These are phyloP conservation scores for Zootoca vivipara DNA, from an alignment of 2,113 vertebrate genomes.

Conservation along the genomic window DNA sequence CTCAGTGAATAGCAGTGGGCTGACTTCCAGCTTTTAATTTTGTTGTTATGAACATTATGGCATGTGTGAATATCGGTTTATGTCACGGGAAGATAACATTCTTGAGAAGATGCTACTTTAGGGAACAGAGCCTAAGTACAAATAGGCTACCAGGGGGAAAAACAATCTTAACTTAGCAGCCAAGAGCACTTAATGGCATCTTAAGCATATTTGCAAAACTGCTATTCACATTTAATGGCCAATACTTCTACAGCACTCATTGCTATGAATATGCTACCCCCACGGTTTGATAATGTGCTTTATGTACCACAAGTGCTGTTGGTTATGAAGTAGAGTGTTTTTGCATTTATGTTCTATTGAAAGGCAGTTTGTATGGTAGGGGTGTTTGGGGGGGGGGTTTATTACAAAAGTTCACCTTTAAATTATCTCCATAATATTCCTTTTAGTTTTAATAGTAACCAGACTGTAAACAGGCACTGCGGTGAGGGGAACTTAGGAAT, in stretches of 20 bases:
- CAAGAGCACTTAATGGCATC: neutral
- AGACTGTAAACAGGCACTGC: neutral
- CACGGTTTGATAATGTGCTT: neutral
- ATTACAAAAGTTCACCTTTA: neutral
- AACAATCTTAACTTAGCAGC: neutral
- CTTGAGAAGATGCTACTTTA: conserved; percentile 2
- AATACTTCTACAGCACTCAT: neutral
- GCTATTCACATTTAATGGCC: conserved; percentile 7
- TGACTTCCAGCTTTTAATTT: neutral
- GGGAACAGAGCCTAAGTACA: neutral
- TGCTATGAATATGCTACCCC: neutral
- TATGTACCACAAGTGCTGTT: neutral
- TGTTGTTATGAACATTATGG: neutral
- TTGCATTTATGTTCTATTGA: neutral
- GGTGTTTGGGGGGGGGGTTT: neutral
- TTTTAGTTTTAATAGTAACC: neutral
- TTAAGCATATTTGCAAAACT: conserved; percentile 1
- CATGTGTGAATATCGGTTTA: neutral
- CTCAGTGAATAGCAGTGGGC: neutral
- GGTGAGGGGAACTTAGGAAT: neutral
- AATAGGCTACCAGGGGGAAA: neutral
- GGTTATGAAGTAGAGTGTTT: neutral
- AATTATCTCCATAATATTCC: neutral
- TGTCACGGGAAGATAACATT: neutral
- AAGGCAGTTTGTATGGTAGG: neutral